Evolutionary conservation across 2,888 invertebrate species (phyloP), one percentile per base, ranked within the genome.

Genomic region (Pardosa pseudoannulata): DNA sequence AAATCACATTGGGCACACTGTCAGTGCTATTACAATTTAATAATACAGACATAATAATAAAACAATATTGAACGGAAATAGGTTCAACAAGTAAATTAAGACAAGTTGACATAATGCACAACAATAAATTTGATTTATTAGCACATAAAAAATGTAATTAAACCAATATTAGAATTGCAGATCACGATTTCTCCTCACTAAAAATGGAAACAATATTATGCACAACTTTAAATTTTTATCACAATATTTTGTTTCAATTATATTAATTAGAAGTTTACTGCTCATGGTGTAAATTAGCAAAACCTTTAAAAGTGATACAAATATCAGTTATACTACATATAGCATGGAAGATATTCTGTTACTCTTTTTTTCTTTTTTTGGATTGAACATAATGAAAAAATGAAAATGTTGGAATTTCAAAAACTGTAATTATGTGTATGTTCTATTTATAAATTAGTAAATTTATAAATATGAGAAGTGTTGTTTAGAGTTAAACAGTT

Each of bases 241-340:
- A 46, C 46, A 46, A 46, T 46, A 16, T 16, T 46, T 46, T 46
- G 13, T 16, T 9, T 46, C 2, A 46, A 46, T 2, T 56, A 23
- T 5, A 56, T 6, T 56, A 56, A 56, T 56, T 56, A 56, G 56
- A 56, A 56, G 56, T 56, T 56, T 56, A 56, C 56, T 56, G 56
- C 56, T 23, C 5, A 23, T 23, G 11, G 5, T 6, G 23, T 5
- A 56, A n/a, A n/a, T n/a, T n/a, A n/a, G n/a, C n/a, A n/a, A n/a
- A n/a, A n/a, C n/a, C n/a, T n/a, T n/a, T n/a, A n/a, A n/a, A n/a
- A n/a, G n/a, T n/a, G n/a, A n/a, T n/a, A n/a, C n/a, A n/a, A n/a
- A n/a, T n/a, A n/a, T n/a, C n/a, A n/a, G n/a, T n/a, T n/a, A n/a
- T n/a, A n/a, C n/a, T n/a, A n/a, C n/a, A n/a, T n/a, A n/a, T n/a